These are phyloP conservation scores for silkworm (Bombyx mori) DNA, from an alignment of 1,140 invertebrate species.

Conservation along the genomic window ASM3026992v2 NC_085131.1:9197001-9197500, in stretches of 20 bases:
- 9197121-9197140: too few relatives aligned
- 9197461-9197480: conserved; percentile 8
- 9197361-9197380: conserved; percentile 9
- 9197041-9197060: too few relatives aligned
- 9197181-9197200: too few relatives aligned
- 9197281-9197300: conserved; percentile 4
- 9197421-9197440: conserved; percentile 26
- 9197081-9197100: too few relatives aligned
- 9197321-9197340: conserved; percentile 2
- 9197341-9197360: background rate
- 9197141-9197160: too few relatives aligned
- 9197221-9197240: conserved; percentile 4
- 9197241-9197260: conserved; percentile 13
- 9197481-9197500: conserved; percentile 5
- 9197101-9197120: too few relatives aligned
- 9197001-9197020: too few relatives aligned
- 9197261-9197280: conserved; percentile 1
- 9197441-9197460: conserved; percentile 25
- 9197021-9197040: too few relatives aligned
- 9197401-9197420: conserved; percentile 17
- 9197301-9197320: conserved; percentile 1
- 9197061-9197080: too few relatives aligned
- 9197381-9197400: conserved; percentile 5
- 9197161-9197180: too few relatives aligned
- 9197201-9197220: too few relatives aligned